Percentiles rank a stretch among this genome's conserved stretches.
Evolutionary conservation across 2,888 invertebrate genomes (phyloP).

Genomic region (Frankliniella fusca): DNA sequence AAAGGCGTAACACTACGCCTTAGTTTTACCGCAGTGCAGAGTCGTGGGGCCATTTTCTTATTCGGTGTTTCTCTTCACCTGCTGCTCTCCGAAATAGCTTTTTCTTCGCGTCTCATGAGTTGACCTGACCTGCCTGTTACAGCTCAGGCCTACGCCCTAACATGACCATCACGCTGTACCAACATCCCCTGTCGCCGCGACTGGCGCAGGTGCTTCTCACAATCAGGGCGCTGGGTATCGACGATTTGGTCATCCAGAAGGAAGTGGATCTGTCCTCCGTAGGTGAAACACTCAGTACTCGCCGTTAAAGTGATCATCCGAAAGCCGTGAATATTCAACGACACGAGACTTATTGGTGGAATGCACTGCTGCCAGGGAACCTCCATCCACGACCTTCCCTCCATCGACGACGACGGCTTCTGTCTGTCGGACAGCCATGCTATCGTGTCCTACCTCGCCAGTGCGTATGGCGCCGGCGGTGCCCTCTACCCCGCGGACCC

Average conservation of each 20-base stretch:
- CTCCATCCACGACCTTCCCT: constrained; percentile 65
- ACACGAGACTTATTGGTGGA: no score
- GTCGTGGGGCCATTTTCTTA: no score
- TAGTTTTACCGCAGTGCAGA: no score
- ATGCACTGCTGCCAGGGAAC: no score
- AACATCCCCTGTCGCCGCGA: background rate
- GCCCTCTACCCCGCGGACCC: constrained; percentile 71
- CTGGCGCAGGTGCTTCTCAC: background rate
- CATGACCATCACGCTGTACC: constrained; percentile 4
- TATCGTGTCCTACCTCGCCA: constrained; percentile 70
- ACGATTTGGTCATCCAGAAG: background rate
- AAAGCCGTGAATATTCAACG: no score
- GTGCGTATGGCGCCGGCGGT: constrained; percentile 72
- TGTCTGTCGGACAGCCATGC: constrained; percentile 77
- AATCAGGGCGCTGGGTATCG: background rate
- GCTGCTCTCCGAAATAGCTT: no score
- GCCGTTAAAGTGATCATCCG: no score
- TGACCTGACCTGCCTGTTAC: background rate
- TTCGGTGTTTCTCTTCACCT: no score
- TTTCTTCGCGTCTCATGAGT: no score
- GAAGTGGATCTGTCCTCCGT: background rate
- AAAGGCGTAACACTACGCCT: no score
- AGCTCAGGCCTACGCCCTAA: background rate
- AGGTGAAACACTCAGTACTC: no score
- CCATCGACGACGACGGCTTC: constrained; percentile 75